phyloP scores from a whole-genome alignment of 2,888 invertebrate species.

The Euclidia mi region DNA sequence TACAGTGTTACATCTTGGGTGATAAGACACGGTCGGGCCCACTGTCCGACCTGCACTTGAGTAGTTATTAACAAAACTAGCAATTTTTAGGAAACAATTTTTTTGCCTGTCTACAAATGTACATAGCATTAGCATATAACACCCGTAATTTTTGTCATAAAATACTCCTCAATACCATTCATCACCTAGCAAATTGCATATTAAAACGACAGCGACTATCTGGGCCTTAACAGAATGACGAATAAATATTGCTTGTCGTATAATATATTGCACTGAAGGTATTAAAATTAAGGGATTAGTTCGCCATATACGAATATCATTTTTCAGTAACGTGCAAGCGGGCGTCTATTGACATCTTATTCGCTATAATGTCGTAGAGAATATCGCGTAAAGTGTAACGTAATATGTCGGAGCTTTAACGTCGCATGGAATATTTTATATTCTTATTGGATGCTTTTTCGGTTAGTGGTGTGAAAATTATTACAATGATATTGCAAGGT shows the following conservation, averaged over 20 bases:
- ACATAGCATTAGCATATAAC: too few species aligned
- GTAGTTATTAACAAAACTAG: too few species aligned
- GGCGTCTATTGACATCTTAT: slow-evolving; percentile 27
- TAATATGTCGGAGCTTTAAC: not conserved
- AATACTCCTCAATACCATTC: slow-evolving; percentile 4
- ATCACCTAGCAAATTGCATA: slow-evolving; percentile 15
- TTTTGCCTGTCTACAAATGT: too few species aligned
- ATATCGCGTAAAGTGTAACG: slow-evolving; percentile 16
- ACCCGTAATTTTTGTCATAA: slow-evolving; percentile 1
- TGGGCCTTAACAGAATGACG: slow-evolving; percentile 36
- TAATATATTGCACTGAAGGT: slow-evolving; percentile 59
- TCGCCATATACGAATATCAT: slow-evolving; percentile 48
- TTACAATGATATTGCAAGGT: too few species aligned
- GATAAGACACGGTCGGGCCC: too few species aligned
- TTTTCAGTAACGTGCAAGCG: slow-evolving; percentile 49
- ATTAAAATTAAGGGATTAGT: slow-evolving; percentile 56
- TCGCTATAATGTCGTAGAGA: slow-evolving; percentile 24
- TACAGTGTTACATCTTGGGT: too few species aligned
- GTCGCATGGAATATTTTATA: not conserved
- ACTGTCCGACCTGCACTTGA: too few species aligned
- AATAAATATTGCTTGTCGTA: slow-evolving; percentile 45
- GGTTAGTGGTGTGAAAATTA: too few species aligned
- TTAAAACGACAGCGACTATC: slow-evolving; percentile 36
- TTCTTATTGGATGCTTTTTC: not conserved
- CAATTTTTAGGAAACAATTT: too few species aligned